These are phyloP conservation scores for Nemurella pictetii DNA, from an alignment of 2,888 invertebrate genomes.

Conservation along the genomic window DNA sequence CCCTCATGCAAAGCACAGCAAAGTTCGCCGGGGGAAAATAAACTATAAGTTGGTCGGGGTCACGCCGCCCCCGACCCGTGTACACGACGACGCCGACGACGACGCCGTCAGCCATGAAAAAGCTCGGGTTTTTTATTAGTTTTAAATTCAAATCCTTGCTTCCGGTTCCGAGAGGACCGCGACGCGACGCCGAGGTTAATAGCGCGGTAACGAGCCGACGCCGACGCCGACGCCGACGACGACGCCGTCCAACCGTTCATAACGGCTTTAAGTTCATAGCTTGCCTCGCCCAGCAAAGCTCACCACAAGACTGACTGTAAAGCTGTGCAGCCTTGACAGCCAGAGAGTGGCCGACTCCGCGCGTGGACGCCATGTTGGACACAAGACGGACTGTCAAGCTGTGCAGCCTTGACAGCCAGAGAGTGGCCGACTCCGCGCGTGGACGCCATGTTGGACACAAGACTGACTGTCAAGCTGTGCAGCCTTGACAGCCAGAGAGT, in stretches of 20 bases:
- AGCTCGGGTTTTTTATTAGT: background rate
- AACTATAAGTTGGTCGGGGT: background rate
- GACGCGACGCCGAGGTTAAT: background rate
- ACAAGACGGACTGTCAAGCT: too few relatives aligned
- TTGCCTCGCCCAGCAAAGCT: too few relatives aligned
- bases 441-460: too few relatives aligned
- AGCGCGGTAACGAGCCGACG: background rate
- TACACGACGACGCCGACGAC: background rate
- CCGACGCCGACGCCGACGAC: background rate
- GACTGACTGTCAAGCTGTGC: too few relatives aligned
- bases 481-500: too few relatives aligned
- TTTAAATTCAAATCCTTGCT: background rate
- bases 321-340: too few relatives aligned
- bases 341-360: too few relatives aligned
- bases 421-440: too few relatives aligned
- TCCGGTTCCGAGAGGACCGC: background rate
- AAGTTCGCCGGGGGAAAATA: background rate
- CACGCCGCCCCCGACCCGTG: background rate
- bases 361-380: too few relatives aligned
- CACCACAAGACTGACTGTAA: too few relatives aligned
- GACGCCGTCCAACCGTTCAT: background rate
- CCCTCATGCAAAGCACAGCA: background rate
- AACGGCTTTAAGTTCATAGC: too few relatives aligned
- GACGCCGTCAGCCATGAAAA: background rate
- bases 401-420: too few relatives aligned